A percentile compares a stretch with the other conserved stretches of the same genome.
These are phyloP conservation scores for Cheumatopsyche charites DNA, from an alignment of 1,140 invertebrate genomes.

Conservation along the genomic window DNA sequence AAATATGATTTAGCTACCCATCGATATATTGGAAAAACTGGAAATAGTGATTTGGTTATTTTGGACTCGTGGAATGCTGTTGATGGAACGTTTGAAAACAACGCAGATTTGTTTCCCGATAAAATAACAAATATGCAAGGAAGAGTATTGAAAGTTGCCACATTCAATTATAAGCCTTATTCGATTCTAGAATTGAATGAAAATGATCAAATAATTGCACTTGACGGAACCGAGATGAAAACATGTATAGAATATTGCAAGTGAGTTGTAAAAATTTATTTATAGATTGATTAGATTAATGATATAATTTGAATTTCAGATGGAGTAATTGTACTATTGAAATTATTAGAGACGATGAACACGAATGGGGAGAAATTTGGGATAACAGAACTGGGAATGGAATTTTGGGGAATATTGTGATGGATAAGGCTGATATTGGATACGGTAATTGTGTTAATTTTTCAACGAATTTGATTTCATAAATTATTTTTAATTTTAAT, in stretches of 20 bases:
- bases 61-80: constrained; percentile 37
- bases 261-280: constrained; percentile 11
- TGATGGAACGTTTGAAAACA: constrained; percentile 29
- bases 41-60: constrained; percentile 35
- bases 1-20: constrained; percentile 41
- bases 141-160: constrained; percentile 44
- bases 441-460: constrained; percentile 53
- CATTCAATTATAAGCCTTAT: constrained; percentile 51
- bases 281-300: neutral
- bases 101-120: constrained; percentile 48
- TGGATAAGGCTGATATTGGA: constrained; percentile 65
- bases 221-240: constrained; percentile 58
- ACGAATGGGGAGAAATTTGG: constrained; percentile 66
- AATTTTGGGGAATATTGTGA: constrained; percentile 62
- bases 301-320: constrained; percentile 50
- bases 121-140: constrained; percentile 48
- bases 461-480: no score
- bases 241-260: constrained; percentile 52
- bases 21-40: constrained; percentile 33
- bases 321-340: constrained; percentile 61
- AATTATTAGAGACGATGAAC: constrained; percentile 59
- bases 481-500: constrained; percentile 31
- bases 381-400: constrained; percentile 65
- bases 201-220: constrained; percentile 36
- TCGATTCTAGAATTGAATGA: constrained; percentile 45